A percentile compares a stretch with the other conserved stretches of the same genome.
Conservation (phyloP, 2,888 invertebrate species). For the Phragmatobia fuliginosa region DNA sequence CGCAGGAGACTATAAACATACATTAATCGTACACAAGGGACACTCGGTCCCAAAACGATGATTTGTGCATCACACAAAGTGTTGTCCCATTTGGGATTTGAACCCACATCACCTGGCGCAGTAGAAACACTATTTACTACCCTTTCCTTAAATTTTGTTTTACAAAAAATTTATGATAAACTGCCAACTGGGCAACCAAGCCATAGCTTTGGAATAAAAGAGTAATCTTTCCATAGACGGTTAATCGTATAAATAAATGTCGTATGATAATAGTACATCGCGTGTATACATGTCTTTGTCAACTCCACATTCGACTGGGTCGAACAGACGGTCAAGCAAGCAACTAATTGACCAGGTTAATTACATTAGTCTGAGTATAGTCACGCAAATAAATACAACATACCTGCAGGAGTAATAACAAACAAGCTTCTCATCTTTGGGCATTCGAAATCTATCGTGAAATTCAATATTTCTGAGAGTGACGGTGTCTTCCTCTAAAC, state of each 20-base stretch:
- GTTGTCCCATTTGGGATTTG: too few species aligned
- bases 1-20: too few species aligned
- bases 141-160: not conserved
- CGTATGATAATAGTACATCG: conserved; percentile 4
- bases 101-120: too few species aligned
- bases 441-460: conserved; percentile 95
- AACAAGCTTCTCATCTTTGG: conserved; percentile 97
- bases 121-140: not conserved
- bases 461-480: conserved; percentile 93
- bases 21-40: too few species aligned
- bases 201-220: conserved; percentile 9
- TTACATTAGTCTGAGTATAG: conserved; percentile 4
- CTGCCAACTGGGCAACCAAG: not conserved
- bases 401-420: conserved; percentile 98
- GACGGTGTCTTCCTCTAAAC: conserved; percentile 93
- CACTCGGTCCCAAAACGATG: too few species aligned
- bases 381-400: conserved; percentile 50
- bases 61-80: too few species aligned
- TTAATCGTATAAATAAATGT: too few species aligned
- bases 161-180: not conserved
- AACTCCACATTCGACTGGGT: conserved; percentile 7
- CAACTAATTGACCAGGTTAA: conserved; percentile 16
- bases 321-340: conserved; percentile 11
- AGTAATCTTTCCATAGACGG: not conserved
- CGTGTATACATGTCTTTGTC: conserved; percentile 20